These are phyloP conservation scores for Drosophila siamana DNA, from an alignment of 2,888 invertebrate genomes.

Conservation along the genomic window DNA sequence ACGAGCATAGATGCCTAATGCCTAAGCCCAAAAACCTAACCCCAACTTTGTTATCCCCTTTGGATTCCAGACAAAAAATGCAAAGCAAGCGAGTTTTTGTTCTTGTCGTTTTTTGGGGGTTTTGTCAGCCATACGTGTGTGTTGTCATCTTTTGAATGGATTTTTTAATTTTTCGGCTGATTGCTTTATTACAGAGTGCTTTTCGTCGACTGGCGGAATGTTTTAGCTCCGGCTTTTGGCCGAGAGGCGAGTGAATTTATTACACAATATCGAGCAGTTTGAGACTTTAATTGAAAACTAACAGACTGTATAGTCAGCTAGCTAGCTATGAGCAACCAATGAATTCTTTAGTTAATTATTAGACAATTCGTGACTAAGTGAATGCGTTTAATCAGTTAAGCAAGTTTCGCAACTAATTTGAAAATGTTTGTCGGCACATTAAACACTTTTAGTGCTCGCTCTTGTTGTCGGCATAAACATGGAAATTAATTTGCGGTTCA, in stretches of 20 bases:
- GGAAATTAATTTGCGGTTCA: constrained; percentile 61
- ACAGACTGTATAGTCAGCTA: neutral
- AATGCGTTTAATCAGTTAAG: constrained; percentile 8
- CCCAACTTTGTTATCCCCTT: constrained; percentile 40
- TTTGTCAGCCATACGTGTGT: constrained; percentile 24
- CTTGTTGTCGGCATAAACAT: constrained; percentile 4
- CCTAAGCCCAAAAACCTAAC: constrained; percentile 34
- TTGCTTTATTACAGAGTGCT: constrained; percentile 66
- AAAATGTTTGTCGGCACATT: constrained; percentile 25
- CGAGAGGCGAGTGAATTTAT: too few relatives aligned
- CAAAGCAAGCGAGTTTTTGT: constrained; percentile 36
- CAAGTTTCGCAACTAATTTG: constrained; percentile 24
- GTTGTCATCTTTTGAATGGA: constrained; percentile 53
- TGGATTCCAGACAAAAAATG: constrained; percentile 51
- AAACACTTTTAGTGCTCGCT: constrained; percentile 17
- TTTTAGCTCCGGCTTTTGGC: constrained; percentile 17
- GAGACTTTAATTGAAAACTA: constrained; percentile 41
- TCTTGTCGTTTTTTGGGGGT: constrained; percentile 11
- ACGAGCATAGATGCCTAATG: constrained; percentile 36
- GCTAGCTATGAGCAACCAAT: neutral
- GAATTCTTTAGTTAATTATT: neutral
- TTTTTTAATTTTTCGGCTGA: constrained; percentile 69
- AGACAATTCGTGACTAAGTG: constrained; percentile 2
- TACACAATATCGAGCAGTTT: neutral
- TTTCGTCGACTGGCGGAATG: constrained; percentile 7